Evolutionary conservation across 2,113 vertebrate species (phyloP).

Genomic region (Casuarius casuarius): DNA sequence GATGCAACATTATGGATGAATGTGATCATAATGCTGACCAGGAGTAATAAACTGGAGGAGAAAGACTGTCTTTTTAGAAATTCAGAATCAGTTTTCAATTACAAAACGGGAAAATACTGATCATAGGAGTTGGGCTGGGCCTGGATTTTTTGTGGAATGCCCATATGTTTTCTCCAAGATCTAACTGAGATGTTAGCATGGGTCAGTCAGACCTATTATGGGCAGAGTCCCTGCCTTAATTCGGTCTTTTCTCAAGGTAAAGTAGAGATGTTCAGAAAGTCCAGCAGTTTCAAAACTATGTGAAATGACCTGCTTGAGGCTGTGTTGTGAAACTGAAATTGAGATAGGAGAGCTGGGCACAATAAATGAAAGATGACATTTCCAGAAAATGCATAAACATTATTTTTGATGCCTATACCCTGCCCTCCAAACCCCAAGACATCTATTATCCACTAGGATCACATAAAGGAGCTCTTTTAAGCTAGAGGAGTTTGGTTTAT

Average conservation of each 20-base stretch:
- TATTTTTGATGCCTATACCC: not conserved
- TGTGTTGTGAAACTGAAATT: not conserved
- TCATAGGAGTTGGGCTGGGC: not conserved
- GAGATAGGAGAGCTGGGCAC: not conserved
- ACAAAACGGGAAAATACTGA: not conserved
- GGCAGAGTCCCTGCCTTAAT: not conserved
- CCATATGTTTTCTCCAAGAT: not conserved
- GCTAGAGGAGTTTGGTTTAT: not conserved
- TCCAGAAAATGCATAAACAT: not conserved
- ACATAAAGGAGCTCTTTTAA: not conserved
- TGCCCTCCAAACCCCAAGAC: not conserved
- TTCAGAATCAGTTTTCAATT: too few relatives aligned
- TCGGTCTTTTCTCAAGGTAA: not conserved
- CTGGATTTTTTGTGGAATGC: not conserved
- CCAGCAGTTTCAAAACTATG: not conserved
- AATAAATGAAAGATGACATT: not conserved
- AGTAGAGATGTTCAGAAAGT: not conserved
- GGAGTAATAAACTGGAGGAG: too few relatives aligned
- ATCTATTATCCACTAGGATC: not conserved
- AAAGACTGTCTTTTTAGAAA: too few relatives aligned
- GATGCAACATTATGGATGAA: too few relatives aligned
- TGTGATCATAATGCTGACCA: too few relatives aligned
- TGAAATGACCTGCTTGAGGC: not conserved
- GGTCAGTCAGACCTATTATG: not conserved
- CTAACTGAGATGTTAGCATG: not conserved